Evolutionary conservation across 1,140 invertebrate genomes (phyloP).

Genomic region (Nautilus pompilius): DNA sequence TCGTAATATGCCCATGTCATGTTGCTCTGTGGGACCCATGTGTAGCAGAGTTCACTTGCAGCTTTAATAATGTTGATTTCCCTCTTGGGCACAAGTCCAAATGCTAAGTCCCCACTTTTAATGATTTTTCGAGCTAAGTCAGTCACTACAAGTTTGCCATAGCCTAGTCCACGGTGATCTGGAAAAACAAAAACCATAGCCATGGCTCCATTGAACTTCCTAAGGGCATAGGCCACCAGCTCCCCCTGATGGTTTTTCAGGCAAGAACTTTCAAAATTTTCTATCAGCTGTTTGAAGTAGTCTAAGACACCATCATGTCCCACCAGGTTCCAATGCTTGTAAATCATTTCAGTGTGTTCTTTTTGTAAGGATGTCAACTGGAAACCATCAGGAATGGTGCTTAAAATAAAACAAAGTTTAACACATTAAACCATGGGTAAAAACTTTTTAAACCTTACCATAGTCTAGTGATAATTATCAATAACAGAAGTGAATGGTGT

Average conservation of each 20-base stretch:
- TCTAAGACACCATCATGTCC: constrained; percentile 20
- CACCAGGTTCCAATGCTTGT: not conserved
- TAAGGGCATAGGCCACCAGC: constrained; percentile 31
- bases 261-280: constrained; percentile 33
- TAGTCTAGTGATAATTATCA: too few species aligned
- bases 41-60: constrained; percentile 26
- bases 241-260: constrained; percentile 21
- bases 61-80: constrained; percentile 25
- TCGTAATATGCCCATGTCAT: constrained; percentile 32
- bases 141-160: constrained; percentile 24
- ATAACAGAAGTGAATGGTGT: too few species aligned
- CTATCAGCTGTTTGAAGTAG: constrained; percentile 25
- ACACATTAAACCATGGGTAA: too few species aligned
- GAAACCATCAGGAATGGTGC: not conserved
- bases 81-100: constrained; percentile 32
- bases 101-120: constrained; percentile 21
- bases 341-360: not conserved
- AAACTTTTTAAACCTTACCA: too few species aligned
- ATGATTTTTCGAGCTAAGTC: constrained; percentile 27
- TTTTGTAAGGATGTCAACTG: not conserved
- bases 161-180: constrained; percentile 21
- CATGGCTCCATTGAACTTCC: constrained; percentile 40
- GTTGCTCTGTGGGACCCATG: constrained; percentile 34
- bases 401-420: not conserved
- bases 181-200: constrained; percentile 33